Percentiles rank a stretch among this genome's conserved stretches.
These are phyloP conservation scores for Amorpha juglandis DNA, from an alignment of 2,888 invertebrate genomes.

Conservation along the genomic window DNA sequence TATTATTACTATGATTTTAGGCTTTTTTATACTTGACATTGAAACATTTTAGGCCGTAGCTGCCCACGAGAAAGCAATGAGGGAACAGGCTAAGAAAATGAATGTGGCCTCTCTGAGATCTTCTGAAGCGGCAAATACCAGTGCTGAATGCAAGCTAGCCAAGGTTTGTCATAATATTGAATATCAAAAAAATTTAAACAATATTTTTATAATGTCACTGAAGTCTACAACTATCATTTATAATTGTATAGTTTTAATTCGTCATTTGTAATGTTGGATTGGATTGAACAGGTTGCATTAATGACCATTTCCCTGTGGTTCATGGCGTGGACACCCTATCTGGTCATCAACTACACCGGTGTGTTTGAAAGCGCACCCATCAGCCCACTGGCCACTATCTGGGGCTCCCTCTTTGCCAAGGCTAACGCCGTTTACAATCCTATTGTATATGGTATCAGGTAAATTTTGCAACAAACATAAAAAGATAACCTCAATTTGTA, in stretches of 20 bases:
- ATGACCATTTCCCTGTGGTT: slow-evolving; percentile 96
- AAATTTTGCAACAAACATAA: slow-evolving; percentile 33
- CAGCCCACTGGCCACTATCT: slow-evolving; percentile 92
- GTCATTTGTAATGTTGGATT: neutral
- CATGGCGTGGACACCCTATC: slow-evolving; percentile 96
- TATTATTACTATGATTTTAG: neutral
- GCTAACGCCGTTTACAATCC: slow-evolving; percentile 96
- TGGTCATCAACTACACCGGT: slow-evolving; percentile 92
- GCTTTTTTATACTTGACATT: neutral
- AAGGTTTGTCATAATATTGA: slow-evolving; percentile 79
- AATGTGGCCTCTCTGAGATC: slow-evolving; percentile 94
- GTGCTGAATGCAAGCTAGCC: slow-evolving; percentile 94
- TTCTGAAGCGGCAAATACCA: slow-evolving; percentile 89
- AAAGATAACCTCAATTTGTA: neutral
- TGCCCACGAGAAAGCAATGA: slow-evolving; percentile 93
- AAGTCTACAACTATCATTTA: too few species aligned
- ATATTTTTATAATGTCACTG: too few species aligned
- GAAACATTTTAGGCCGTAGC: slow-evolving; percentile 86
- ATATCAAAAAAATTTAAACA: too few species aligned
- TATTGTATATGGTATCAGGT: slow-evolving; percentile 96
- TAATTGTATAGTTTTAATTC: too few species aligned
- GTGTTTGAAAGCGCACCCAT: slow-evolving; percentile 90
- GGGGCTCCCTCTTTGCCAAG: slow-evolving; percentile 96
- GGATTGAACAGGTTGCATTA: slow-evolving; percentile 88
- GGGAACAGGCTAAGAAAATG: slow-evolving; percentile 97